phyloP scores from a whole-genome alignment of 2,797 vertebrate genomes.

The Danio kyathit region DNA sequence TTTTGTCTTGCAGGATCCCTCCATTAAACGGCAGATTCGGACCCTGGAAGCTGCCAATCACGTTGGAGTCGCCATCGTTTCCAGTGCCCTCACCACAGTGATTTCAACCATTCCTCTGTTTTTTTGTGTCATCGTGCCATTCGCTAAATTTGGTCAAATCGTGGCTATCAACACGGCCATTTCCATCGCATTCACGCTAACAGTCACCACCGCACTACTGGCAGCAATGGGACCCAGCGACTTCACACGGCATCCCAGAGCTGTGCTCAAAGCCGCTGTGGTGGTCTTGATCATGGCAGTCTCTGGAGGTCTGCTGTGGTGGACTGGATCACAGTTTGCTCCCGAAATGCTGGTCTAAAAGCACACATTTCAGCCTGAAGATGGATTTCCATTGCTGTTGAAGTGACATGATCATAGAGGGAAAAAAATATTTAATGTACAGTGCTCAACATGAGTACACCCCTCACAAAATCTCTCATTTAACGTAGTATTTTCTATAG shows the following conservation, averaged over 20 bases:
- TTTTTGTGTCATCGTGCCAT: constrained; percentile 98
- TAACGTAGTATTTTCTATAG: too few relatives aligned
- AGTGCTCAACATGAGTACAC: too few relatives aligned
- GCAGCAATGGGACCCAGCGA: constrained; percentile 86
- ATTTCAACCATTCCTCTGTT: constrained; percentile 95
- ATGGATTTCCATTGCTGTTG: background rate
- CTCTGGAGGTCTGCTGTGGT: constrained; percentile 77
- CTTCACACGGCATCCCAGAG: constrained; percentile 87
- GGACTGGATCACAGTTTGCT: constrained; percentile 74
- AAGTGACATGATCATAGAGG: background rate
- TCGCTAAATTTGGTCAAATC: constrained; percentile 97
- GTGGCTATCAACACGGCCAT: constrained; percentile 94
- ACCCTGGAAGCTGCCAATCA: constrained; percentile 89
- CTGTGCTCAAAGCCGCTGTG: constrained; percentile 89
- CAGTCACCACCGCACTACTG: constrained; percentile 90
- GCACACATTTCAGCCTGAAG: constrained; percentile 15
- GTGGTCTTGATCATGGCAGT: constrained; percentile 76
- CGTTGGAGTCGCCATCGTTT: constrained; percentile 95
- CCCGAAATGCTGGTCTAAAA: constrained; percentile 68
- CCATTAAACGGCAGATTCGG: constrained; percentile 82
- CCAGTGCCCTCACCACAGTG: constrained; percentile 92
- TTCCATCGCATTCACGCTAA: constrained; percentile 93
- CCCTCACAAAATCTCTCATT: too few relatives aligned
- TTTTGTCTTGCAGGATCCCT: constrained; percentile 76
- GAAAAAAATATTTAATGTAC: constrained; percentile 9